Base-by-base conservation (phyloP, 1,140 invertebrate genomes). In the Drosophila lowei region DNA sequence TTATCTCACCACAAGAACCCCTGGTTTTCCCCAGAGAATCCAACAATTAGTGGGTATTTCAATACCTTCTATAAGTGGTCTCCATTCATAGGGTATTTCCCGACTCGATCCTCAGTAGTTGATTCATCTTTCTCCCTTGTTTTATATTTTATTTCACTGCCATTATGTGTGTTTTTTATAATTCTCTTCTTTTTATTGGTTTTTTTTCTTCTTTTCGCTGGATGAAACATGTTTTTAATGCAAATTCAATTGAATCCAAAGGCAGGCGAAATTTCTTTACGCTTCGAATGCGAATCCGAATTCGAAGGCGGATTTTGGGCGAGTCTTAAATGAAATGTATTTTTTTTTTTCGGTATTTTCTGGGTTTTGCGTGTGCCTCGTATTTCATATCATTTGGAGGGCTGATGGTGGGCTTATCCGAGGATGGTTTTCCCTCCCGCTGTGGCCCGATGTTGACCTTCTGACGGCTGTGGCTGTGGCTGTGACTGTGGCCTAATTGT, bases 211-310 rank as follows among this genome's bases (percentile, higher is more conserved):
- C 11, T 42, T 43, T 15, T n/a, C 25, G 43, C 59, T 47, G 44
- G 41, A 41, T 46, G 25, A 77, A 84, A 80, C 76, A 67, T 67
- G 79, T 79, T 85, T 85, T 79, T 47, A 79, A 84, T 76, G 66
- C 76, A 79, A 85, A 83, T 79, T 85, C 80, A 79, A 85, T 79
- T 79, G 44, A 76, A 79, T 62, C 52, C 15, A 57, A 46, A 44
- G 18, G 9, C 58, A 47, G 11, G 54, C 68, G 70, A 72, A 63
- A 72, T 73, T 63, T 58, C 13, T 44, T 67, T 56, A 62, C 53
- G 23, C 16, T 21, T 38, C 28, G 9, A 38, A 38, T 5, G 7
- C 42, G 28, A 67, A 54, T 55, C 34, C 28, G 21, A 13, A 38
- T 1, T 0, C 42, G 21, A 67, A 54, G 44, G 42, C 34, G 25